Evolutionary conservation across 2,113 vertebrate genomes (phyloP).

Genomic region (Laticauda laticaudata): DNA sequence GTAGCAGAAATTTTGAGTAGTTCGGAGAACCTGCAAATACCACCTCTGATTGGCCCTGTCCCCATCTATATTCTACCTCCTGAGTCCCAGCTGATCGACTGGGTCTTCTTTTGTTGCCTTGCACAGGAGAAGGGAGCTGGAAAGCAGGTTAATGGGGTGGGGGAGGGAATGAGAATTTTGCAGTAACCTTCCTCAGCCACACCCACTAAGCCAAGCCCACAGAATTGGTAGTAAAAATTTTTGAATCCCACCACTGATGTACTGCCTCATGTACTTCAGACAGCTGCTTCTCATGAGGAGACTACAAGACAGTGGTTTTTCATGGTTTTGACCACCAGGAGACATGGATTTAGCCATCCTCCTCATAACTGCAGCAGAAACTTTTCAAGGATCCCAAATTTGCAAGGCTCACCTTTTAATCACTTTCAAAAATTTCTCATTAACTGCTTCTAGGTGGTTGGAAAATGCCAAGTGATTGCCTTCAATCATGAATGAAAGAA

Average conservation of each 20-base stretch:
- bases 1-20: too few species aligned
- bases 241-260: not conserved
- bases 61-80: too few species aligned
- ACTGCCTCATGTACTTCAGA: not conserved
- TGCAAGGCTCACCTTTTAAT: not conserved
- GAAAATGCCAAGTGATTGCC: not conserved
- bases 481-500: not conserved
- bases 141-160: too few species aligned
- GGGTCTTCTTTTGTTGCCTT: too few species aligned
- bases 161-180: too few species aligned
- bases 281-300: not conserved
- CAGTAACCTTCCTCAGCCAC: too few species aligned
- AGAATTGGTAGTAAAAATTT: too few species aligned
- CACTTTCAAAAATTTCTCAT: not conserved
- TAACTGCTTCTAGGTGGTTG: not conserved
- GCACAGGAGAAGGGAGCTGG: too few species aligned
- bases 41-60: too few species aligned
- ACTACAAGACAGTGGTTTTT: not conserved
- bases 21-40: too few species aligned
- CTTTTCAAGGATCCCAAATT: not conserved
- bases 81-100: too few species aligned
- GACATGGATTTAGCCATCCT: not conserved
- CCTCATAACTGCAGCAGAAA: not conserved
- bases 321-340: not conserved
- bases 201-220: too few species aligned